These are phyloP conservation scores for Apamea monoglypha DNA, from an alignment of 2,888 invertebrate genomes.

Conservation along the genomic window DNA sequence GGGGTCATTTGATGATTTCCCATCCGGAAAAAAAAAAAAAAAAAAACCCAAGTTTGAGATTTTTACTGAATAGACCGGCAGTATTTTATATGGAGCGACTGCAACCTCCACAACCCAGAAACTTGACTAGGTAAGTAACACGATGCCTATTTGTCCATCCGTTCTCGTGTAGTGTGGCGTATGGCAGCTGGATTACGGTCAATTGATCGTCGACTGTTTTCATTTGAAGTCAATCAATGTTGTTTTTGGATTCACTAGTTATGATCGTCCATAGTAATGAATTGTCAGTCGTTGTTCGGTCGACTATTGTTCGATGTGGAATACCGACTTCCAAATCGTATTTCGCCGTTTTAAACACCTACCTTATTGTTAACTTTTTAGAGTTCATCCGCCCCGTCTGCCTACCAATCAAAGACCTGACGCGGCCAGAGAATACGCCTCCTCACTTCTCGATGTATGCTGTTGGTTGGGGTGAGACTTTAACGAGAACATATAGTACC, in stretches of 20 bases:
- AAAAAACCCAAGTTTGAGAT: no score
- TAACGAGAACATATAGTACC: not conserved
- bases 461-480: constrained; percentile 53
- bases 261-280: not conserved
- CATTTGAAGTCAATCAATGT: not conserved
- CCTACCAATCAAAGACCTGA: constrained; percentile 43
- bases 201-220: not conserved
- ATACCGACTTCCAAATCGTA: not conserved
- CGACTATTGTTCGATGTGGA: not conserved
- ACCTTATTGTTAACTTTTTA: constrained; percentile 26
- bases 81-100: not conserved
- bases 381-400: constrained; percentile 58
- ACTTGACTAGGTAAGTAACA: no score
- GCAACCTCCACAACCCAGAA: not conserved
- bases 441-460: constrained; percentile 18
- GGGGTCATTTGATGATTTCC: no score
- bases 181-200: not conserved
- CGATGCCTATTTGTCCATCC: not conserved
- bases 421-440: constrained; percentile 1
- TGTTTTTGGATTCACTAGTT: not conserved
- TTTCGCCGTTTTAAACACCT: not conserved
- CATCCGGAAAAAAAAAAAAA: no score
- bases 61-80: no score
- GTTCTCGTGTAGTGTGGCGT: not conserved
- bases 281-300: not conserved